These are phyloP conservation scores for Streptopelia turtur DNA, from an alignment of 2,797 vertebrate species.

Conservation along the genomic window DNA sequence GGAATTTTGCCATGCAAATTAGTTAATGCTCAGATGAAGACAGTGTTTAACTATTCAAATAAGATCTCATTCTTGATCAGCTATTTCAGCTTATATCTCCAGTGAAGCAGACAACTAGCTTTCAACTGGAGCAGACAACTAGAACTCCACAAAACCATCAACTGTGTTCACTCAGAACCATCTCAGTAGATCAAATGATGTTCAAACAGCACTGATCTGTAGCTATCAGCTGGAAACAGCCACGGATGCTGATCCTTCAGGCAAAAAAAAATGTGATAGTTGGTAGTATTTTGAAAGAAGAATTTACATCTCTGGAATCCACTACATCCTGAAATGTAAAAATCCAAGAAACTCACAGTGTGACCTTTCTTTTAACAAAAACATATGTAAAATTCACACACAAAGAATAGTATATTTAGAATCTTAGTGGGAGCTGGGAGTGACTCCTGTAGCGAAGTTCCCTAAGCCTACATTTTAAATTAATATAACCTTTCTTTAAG, in stretches of 20 bases:
- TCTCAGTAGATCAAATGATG: constrained; percentile 46
- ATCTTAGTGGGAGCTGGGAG: neutral
- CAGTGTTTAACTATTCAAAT: constrained; percentile 68
- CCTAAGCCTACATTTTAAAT: constrained; percentile 2
- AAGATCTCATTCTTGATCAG: constrained; percentile 51
- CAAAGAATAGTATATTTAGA: constrained; percentile 11
- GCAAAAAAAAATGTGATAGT: constrained; percentile 38
- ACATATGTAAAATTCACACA: constrained; percentile 7
- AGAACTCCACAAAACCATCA: constrained; percentile 48
- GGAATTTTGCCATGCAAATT: constrained; percentile 64
- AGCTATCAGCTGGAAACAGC: constrained; percentile 69
- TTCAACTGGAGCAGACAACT: constrained; percentile 31
- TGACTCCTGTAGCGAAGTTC: neutral
- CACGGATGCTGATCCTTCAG: constrained; percentile 57
- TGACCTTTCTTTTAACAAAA: constrained; percentile 49
- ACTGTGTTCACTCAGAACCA: constrained; percentile 27
- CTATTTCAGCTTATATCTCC: constrained; percentile 52
- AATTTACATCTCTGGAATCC: constrained; percentile 25
- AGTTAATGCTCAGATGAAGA: constrained; percentile 62
- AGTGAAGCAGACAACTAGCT: constrained; percentile 45
- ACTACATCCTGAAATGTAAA: constrained; percentile 23
- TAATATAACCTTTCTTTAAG: constrained; percentile 3
- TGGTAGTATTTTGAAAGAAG: neutral
- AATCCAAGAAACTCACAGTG: neutral
- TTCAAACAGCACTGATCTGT: constrained; percentile 66